phyloP scores from a whole-genome alignment of 2,113 vertebrate species.

The Mionectes macconnelli region DNA sequence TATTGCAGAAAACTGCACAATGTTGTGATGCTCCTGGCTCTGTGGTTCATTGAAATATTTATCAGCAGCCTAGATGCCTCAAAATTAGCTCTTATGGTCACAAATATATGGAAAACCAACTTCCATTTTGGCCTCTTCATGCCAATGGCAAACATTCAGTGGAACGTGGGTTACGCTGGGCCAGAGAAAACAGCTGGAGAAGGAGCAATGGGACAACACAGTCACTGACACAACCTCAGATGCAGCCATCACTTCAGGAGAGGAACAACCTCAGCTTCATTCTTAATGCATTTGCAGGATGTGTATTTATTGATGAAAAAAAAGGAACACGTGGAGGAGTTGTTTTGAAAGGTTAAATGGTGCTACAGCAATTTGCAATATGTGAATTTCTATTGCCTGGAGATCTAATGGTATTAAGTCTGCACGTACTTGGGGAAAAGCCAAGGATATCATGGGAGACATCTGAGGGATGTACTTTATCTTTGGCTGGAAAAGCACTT shows the following conservation, averaged over 20 bases:
- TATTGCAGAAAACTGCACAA: not conserved
- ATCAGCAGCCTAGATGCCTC: not conserved
- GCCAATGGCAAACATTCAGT: not conserved
- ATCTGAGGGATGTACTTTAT: slow-evolving; percentile 20
- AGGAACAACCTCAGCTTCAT: not conserved
- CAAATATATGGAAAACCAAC: not conserved
- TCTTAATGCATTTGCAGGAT: not conserved
- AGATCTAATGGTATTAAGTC: not conserved
- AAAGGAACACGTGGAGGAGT: not conserved
- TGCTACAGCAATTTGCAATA: not conserved
- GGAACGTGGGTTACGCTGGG: not conserved
- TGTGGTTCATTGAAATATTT: not conserved
- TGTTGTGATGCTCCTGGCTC: not conserved
- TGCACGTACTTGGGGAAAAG: slow-evolving; percentile 9
- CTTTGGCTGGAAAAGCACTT: slow-evolving; percentile 3
- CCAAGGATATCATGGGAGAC: slow-evolving; percentile 23
- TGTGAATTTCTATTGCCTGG: not conserved
- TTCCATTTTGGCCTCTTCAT: not conserved
- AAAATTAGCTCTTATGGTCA: not conserved
- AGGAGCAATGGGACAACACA: not conserved
- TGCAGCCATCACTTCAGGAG: not conserved
- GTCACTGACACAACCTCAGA: not conserved
- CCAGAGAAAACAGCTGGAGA: not conserved
- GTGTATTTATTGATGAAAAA: not conserved
- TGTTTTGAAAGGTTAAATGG: not conserved